Percentiles rank a stretch among this genome's conserved stretches.
These are phyloP conservation scores for Linyphia triangularis DNA, from an alignment of 2,888 invertebrate species.

Conservation along the genomic window DNA sequence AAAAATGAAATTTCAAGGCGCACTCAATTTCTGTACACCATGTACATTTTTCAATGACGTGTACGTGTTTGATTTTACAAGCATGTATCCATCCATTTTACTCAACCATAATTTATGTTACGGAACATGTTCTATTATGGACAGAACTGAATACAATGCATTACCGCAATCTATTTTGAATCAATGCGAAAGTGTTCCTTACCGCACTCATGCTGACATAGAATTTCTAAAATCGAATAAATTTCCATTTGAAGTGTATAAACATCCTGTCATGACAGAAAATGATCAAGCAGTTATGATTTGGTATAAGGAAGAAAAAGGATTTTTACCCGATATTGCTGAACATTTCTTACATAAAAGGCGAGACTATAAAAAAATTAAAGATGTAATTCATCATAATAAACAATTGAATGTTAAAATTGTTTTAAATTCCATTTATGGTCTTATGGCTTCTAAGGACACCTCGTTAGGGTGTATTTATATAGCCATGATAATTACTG, in stretches of 20 bases:
- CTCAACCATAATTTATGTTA: conserved; percentile 42
- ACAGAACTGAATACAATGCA: neutral
- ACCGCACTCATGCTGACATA: conserved; percentile 15
- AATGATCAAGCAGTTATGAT: conserved; percentile 33
- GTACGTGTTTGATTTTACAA: conserved; percentile 40
- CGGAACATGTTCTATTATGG: conserved; percentile 24
- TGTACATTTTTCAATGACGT: conserved; percentile 22
- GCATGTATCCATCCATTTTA: conserved; percentile 50
- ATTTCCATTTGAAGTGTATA: conserved; percentile 13
- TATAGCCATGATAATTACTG: conserved; percentile 30
- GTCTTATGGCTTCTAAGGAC: conserved; percentile 21
- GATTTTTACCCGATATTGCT: conserved; percentile 33
- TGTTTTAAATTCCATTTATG: conserved; percentile 56
- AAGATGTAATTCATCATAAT: conserved; percentile 45
- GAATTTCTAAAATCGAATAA: conserved; percentile 26
- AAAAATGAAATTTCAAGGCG: conserved; percentile 33
- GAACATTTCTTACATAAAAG: conserved; percentile 46
- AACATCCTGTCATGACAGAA: conserved; percentile 21
- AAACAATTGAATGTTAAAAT: conserved; percentile 43
- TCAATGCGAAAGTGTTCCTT: neutral
- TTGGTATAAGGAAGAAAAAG: conserved; percentile 11
- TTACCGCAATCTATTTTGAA: neutral
- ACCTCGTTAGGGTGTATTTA: conserved; percentile 24
- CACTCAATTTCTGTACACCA: conserved; percentile 22
- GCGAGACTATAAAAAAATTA: neutral